Evolutionary conservation across 2,113 vertebrate species (phyloP).

Genomic region (Micronycteris hirsuta): DNA sequence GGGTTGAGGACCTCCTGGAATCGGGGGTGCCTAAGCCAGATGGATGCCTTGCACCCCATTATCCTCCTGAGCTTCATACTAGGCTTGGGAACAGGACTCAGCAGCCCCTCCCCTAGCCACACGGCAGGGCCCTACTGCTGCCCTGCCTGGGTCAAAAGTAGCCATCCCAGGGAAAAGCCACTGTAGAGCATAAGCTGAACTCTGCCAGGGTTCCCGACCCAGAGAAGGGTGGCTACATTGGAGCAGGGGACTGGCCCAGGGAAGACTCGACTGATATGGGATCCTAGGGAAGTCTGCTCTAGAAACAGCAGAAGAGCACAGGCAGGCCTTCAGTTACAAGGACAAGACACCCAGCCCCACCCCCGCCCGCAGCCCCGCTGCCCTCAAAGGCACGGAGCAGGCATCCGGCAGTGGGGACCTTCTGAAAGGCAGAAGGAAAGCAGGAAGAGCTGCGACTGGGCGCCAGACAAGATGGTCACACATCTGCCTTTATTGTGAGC

Average conservation of each 20-base stretch:
- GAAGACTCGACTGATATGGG: not conserved
- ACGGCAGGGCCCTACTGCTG: fast-evolving
- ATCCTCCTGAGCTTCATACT: not conserved
- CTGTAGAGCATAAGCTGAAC: not conserved
- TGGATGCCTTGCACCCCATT: not conserved
- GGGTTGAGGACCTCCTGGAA: not conserved
- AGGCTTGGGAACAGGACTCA: not conserved
- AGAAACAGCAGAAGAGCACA: not conserved
- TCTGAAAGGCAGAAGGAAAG: not conserved
- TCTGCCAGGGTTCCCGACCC: not conserved
- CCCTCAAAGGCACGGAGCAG: not conserved
- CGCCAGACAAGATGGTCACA: not conserved
- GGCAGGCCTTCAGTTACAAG: not conserved
- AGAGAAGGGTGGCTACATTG: not conserved
- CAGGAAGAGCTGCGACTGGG: not conserved
- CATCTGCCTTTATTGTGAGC: conserved; percentile 63
- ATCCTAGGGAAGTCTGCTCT: not conserved
- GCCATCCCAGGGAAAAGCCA: not conserved
- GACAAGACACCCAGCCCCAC: too few relatives aligned
- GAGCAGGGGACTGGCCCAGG: not conserved
- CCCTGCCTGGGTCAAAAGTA: not conserved
- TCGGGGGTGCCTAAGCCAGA: not conserved
- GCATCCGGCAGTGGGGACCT: not conserved
- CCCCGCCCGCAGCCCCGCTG: not conserved
- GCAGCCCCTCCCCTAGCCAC: not conserved